A percentile compares a stretch with the other conserved stretches of the same genome.
Evolutionary conservation across 2,888 invertebrate genomes (phyloP).

Genomic region (Coleophora deauratella): DNA sequence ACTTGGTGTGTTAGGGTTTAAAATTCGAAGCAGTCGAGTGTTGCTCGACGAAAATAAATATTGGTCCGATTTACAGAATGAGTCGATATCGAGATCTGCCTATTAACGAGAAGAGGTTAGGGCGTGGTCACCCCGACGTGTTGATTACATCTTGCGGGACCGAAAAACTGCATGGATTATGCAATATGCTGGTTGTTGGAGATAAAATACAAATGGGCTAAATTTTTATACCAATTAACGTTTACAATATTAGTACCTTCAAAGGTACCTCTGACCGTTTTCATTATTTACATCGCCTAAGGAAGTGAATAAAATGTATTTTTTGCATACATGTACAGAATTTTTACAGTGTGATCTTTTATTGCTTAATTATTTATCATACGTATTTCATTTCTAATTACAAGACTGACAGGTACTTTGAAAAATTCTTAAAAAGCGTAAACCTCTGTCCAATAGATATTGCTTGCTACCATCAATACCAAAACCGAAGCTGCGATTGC

Average conservation of each 20-base stretch:
- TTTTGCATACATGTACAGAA: no score
- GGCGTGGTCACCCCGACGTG: constrained; percentile 60
- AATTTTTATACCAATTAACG: constrained; percentile 11
- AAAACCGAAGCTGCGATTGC: constrained; percentile 29
- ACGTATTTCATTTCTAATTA: no score
- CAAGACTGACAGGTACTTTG: no score
- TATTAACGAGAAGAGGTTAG: constrained; percentile 58
- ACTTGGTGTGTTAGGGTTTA: constrained; percentile 10
- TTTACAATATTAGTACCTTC: background rate
- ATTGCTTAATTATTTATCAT: no score
- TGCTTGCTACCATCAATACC: constrained; percentile 5
- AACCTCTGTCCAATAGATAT: background rate
- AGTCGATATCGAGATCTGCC: constrained; percentile 56
- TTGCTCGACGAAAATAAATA: constrained; percentile 13
- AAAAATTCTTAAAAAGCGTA: no score
- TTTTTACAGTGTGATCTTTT: no score
- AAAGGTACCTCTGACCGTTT: no score
- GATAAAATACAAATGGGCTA: background rate
- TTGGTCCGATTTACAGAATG: constrained; percentile 42
- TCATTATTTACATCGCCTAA: no score
- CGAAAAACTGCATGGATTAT: constrained; percentile 32
- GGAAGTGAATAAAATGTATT: no score
- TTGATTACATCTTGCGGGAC: constrained; percentile 61
- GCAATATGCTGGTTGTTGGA: background rate
- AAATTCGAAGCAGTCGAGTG: constrained; percentile 11